phyloP scores from a whole-genome alignment of 2,797 vertebrate genomes.

The Sebastes elongatus region DNA sequence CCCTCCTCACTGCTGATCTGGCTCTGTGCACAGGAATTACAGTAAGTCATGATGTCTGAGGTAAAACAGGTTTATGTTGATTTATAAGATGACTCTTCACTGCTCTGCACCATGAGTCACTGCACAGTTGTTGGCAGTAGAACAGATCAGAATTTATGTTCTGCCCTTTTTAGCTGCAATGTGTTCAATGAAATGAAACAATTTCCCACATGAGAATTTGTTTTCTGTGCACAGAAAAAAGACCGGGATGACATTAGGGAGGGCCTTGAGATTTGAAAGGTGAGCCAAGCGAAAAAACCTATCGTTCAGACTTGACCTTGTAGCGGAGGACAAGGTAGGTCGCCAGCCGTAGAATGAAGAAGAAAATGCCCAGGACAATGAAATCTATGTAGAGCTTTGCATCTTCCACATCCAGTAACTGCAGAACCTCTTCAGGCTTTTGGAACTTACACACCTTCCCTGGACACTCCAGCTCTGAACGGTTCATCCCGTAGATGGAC shows the following conservation, averaged over 20 bases:
- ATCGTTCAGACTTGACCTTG: slow-evolving; percentile 94
- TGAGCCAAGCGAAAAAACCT: slow-evolving; percentile 44
- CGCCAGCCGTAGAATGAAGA: slow-evolving; percentile 88
- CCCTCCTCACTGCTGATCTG: background rate
- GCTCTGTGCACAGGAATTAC: background rate
- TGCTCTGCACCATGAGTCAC: slow-evolving; percentile 1
- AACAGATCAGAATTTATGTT: slow-evolving; percentile 18
- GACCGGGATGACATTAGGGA: background rate
- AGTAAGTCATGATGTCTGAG: slow-evolving; percentile 50
- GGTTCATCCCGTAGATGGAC: slow-evolving; percentile 96
- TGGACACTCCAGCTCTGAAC: slow-evolving; percentile 89
- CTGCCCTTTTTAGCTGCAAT: slow-evolving; percentile 51
- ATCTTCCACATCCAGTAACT: slow-evolving; percentile 91
- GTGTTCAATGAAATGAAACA: slow-evolving; percentile 19
- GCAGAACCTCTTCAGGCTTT: slow-evolving; percentile 89
- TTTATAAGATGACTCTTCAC: slow-evolving; percentile 3
- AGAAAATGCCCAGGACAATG: slow-evolving; percentile 92
- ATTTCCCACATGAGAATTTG: slow-evolving; percentile 27
- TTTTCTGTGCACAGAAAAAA: slow-evolving; percentile 28
- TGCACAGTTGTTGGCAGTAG: background rate
- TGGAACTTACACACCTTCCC: slow-evolving; percentile 89
- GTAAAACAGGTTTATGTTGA: slow-evolving; percentile 53
- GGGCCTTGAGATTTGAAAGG: background rate
- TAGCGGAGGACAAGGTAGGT: slow-evolving; percentile 95
- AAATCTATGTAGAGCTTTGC: slow-evolving; percentile 96